Conservation (phyloP, 2,113 vertebrate genomes). For the Oophaga pumilio region DNA sequence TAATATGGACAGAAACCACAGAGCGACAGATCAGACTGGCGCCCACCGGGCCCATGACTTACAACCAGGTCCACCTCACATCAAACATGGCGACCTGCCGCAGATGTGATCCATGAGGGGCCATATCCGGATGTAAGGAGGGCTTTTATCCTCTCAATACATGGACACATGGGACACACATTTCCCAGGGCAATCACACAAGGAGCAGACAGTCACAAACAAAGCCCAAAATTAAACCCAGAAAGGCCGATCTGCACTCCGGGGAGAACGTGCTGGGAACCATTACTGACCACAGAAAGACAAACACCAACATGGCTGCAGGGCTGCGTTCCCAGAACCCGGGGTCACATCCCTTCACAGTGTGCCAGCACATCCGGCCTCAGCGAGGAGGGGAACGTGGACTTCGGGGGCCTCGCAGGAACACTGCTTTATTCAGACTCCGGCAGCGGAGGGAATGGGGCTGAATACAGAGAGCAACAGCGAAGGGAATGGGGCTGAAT, state of each 20-base stretch:
- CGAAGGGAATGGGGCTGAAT: too few species aligned
- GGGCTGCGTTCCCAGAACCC: conserved; percentile 34
- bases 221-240: not conserved
- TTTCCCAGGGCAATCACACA: not conserved
- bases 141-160: not conserved
- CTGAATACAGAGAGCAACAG: too few species aligned
- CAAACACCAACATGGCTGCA: conserved; percentile 1
- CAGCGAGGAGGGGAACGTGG: not conserved
- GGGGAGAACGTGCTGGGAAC: not conserved
- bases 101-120: too few species aligned
- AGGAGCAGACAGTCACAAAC: not conserved
- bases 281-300: conserved; percentile 24
- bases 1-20: too few species aligned
- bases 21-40: too few species aligned
- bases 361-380: not conserved
- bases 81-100: too few species aligned
- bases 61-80: too few species aligned
- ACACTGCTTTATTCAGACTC: not conserved
- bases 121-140: too few species aligned
- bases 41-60: too few species aligned
- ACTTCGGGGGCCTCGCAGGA: not conserved
- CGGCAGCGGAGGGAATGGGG: too few species aligned
- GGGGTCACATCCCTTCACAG: conserved; percentile 16
- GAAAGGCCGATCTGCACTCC: not conserved
- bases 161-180: not conserved